Base-by-base conservation (phyloP, 2,888 invertebrate genomes). In the Cheilosia grossa region DNA sequence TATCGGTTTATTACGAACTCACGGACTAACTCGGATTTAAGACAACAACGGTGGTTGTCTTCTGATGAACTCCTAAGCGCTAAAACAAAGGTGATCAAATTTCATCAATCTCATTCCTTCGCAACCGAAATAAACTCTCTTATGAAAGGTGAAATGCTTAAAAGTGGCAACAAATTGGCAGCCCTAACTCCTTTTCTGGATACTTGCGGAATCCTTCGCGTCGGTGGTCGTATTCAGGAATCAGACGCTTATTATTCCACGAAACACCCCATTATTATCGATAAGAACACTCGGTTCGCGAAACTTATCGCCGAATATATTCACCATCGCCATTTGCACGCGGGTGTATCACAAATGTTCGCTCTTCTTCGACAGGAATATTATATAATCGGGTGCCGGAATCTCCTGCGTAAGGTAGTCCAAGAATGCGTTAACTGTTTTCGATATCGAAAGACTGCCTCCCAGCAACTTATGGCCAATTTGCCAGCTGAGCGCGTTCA, bases 291-390 rank as follows among this genome's bases (percentile, higher is more conserved):
- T 24, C 24, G 3, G 24, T 24, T 24, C 24, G 24, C 24, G 24
- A 24, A 24, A 24, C 58, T 58, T 3, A 58, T 37, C n/a, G 58
- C 21, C 15, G 33, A 58, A 37, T 40, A 37, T 58, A 37, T 37
- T 19, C 58, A 37, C 21, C 4, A 6, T 2, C 15, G 19, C 2
- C 2, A 40, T 9, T 58, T 40, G 6, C 40, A 40, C 6, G 42
- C 44, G 2, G 44, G 40, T 17, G 24, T 40, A 10, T 17, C 40
- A 0, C 17, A 21, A 24, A 42, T 42, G n/a, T 42, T 59, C 13
- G 24, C 59, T n/a, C 33, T 17, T 0, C 56, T 33, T 15, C 24
- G 27, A 3, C 15, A 13, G 53, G 15, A 13, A 4, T 56, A 56
- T 33, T 33, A 9, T 15, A 17, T 17, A 17, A 37, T 56, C 17